Evolutionary conservation across 2,113 vertebrate species (phyloP).

Genomic region (Macroglossus sobrinus): DNA sequence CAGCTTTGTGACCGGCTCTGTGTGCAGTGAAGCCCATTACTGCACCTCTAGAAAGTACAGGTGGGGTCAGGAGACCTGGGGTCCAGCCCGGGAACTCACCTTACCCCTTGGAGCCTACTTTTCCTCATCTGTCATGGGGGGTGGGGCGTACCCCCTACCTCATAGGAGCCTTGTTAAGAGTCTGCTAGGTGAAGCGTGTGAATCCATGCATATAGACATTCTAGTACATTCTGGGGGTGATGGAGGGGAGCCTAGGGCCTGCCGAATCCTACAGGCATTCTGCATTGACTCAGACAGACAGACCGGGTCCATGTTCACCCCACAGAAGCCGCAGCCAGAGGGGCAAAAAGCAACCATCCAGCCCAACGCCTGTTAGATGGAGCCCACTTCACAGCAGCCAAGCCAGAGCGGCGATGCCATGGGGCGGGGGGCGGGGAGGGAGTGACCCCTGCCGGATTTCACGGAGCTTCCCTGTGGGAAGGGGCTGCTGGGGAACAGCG

Average conservation of each 20-base stretch:
- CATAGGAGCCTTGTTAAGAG: background rate
- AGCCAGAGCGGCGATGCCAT: no score
- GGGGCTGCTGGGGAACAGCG: background rate
- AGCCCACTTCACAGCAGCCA: background rate
- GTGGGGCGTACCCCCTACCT: background rate
- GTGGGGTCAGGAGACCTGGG: background rate
- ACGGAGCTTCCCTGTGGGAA: background rate
- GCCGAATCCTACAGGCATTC: background rate
- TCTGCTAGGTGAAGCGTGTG: no score
- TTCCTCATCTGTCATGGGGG: background rate
- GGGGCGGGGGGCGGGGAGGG: background rate
- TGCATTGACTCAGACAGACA: background rate
- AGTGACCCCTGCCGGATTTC: background rate
- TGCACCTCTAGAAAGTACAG: background rate
- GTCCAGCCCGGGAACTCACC: background rate
- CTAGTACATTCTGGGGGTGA: background rate
- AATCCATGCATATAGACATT: background rate
- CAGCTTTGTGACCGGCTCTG: background rate
- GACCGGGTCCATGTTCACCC: background rate
- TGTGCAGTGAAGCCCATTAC: background rate
- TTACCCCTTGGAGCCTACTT: background rate
- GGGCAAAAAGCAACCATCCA: background rate
- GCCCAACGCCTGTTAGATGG: background rate
- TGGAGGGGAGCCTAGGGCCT: background rate
- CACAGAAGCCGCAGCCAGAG: background rate